Base-by-base conservation (phyloP, 2,113 vertebrate species). In the Burhinus bistriatus region DNA sequence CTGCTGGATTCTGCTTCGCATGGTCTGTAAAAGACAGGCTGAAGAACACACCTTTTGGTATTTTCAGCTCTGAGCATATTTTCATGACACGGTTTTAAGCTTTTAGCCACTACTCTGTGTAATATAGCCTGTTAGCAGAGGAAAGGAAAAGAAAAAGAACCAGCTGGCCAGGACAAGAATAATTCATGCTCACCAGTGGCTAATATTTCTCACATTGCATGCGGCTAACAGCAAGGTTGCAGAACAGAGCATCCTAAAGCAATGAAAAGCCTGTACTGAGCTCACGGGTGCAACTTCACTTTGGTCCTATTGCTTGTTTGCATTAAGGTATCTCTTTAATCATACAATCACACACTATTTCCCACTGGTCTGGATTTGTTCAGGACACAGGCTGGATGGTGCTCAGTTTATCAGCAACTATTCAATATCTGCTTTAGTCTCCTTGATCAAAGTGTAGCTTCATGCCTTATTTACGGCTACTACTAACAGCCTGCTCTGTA, bases 381-480 rank as follows among this genome's bases (percentile, higher is more conserved):
- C 62, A 73, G 90, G 70, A 79, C 73, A 52, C 36, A 83, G 75
- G 13, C 23, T 93, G 85, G 70, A 81, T 91, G 54, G 62, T 80
- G 19, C 82, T 95, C 3, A 4, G 75, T 70, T 95, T 94, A 93
- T 83, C 92, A 90, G 78, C 90, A 73, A 72, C 70, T 89, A 83
- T 26, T 94, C 93, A 73, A 5, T 91, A 90, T 85, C 93, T 93
- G 95, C 87, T 91, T 94, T 80, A 85, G 82, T 83, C 82, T 93
- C 77, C 30, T 44, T 70, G 82, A 96, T 95, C 96, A 94, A 94
- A 96, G 92, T 80, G 85, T 36, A 91, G 87, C 86, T 93, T 97
- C 96, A 93, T 93, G 51, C 58, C 92, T 97, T 97, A 96, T 97
- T 97, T 96, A 97, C 26, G 36, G 95, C 90, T 88, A 95, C 95